Evolutionary conservation across 92 coral and sea anemone genomes (phyloP), one percentile per base, ranked within the genome.

Genomic region (Heteractis magnifica): DNA sequence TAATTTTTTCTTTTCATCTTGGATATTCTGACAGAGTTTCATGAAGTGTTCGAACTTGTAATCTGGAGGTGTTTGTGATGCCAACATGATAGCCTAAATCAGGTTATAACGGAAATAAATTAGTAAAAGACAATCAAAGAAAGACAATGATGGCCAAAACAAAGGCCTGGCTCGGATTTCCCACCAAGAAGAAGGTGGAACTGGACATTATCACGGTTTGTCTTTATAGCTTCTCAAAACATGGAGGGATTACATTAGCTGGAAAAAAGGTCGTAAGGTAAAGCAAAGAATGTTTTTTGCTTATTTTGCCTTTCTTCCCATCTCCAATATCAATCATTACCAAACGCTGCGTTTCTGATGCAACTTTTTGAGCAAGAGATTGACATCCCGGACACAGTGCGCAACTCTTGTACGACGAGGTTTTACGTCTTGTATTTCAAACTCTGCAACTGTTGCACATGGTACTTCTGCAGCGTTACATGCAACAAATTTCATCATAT

Each of bases 21-120:
- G 99, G 49, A 92, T 86, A 75, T 94, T 92, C 88, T 92, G 94
- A 74, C 99, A 96, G 23, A 93, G 91, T 79, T 96, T 94, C 92
- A 93, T 91, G 71, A 96, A 96, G 87, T 96, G 99, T 85, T 96
- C 98, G 84, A 96, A 96, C 94, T 96, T 96, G 91, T 96, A 96
- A 75, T 96, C 99, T 26, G 98, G 99, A 4, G 98, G 99, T 5
- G 93, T 75, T 56, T 87, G 92, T 26, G 79, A 60, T 3, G 73
- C 73, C 13, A 85, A 16, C 49, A 77, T 71, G 56, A 82, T 76
- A 52, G 87, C 89, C 98, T 93, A 79, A 68, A 68, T 21, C 73
- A 68, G 48, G 4, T 62, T 56, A 86, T 50, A 82, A 52, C 12
- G 60, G 65, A 51, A 70, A 26, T 12, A 34, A 34, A 56, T 41